Evolutionary conservation across 2,797 vertebrate species (phyloP).

Genomic region (Allobates femoralis): DNA sequence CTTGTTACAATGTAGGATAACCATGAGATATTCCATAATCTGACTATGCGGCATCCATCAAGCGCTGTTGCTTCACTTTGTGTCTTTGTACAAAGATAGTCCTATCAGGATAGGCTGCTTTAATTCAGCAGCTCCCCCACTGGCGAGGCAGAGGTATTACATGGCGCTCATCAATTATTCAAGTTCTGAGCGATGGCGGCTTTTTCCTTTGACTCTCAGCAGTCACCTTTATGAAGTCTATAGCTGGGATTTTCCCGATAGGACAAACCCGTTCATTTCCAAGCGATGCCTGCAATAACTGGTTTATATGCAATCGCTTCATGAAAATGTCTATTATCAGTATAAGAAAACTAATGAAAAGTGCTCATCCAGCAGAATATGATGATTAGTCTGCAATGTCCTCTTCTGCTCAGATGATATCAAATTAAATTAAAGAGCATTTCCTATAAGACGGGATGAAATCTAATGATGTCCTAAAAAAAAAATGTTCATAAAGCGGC

Average conservation of each 20-base stretch:
- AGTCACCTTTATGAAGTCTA: no score
- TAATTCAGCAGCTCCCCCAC: no score
- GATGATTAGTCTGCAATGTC: slow-evolving; percentile 38
- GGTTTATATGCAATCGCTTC: neutral
- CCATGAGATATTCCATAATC: no score
- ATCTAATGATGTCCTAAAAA: slow-evolving; percentile 44
- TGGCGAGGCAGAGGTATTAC: no score
- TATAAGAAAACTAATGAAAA: slow-evolving; percentile 46
- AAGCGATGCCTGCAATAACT: neutral
- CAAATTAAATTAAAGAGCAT: slow-evolving; percentile 42
- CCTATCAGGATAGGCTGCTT: no score
- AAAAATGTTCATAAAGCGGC: neutral
- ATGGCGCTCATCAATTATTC: no score
- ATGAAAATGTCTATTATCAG: slow-evolving; percentile 9
- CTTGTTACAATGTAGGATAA: no score
- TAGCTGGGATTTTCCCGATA: neutral
- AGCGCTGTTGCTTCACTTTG: no score
- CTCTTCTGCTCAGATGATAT: slow-evolving; percentile 48
- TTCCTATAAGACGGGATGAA: slow-evolving; percentile 29
- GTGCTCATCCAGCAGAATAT: slow-evolving; percentile 40
- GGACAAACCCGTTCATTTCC: neutral
- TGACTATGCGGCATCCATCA: no score
- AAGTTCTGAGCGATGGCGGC: no score
- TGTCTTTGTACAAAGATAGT: no score
- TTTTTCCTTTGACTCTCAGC: no score